phyloP scores from a whole-genome alignment of 1,140 invertebrate species.

The Copidosoma floridanum region DNA sequence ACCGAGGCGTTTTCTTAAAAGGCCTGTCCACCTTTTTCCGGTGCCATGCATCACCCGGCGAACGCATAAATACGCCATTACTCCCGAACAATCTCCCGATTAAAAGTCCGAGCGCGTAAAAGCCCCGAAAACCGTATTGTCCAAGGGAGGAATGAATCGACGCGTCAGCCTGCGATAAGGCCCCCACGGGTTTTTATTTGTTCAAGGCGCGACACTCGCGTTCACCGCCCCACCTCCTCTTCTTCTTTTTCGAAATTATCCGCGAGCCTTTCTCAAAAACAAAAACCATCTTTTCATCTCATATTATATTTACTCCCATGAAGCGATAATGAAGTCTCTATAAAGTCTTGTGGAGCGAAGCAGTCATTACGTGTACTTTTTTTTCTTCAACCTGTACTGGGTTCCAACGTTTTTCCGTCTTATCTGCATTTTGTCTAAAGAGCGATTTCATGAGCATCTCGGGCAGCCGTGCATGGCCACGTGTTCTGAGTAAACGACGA shows the following conservation, averaged over 20 bases:
- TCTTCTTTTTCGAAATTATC: background rate
- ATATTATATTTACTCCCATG: too few relatives aligned
- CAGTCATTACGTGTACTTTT: background rate
- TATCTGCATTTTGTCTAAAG: conserved; percentile 40
- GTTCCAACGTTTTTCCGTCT: conserved; percentile 25
- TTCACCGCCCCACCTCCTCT: background rate
- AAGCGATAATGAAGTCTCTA: too few relatives aligned
- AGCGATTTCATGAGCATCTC: conserved; percentile 26
- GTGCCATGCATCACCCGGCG: too few relatives aligned
- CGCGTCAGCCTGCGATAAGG: background rate
- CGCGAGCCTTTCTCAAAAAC: too few relatives aligned
- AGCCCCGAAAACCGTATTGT: background rate
- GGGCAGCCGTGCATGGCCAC: too few relatives aligned
- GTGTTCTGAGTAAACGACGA: background rate
- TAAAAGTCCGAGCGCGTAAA: background rate
- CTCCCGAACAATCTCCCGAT: background rate
- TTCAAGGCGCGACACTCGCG: background rate
- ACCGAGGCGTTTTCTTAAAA: too few relatives aligned
- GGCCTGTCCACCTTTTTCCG: too few relatives aligned
- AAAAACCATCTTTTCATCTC: too few relatives aligned
- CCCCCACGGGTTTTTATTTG: background rate
- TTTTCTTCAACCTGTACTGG: too few relatives aligned
- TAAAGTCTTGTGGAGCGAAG: too few relatives aligned
- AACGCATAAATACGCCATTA: background rate
- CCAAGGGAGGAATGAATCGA: background rate